A percentile compares a stretch with the other conserved stretches of the same genome.
phyloP scores from a whole-genome alignment of 2,888 invertebrate genomes.

The Peribatodes rhomboidaria region DNA sequence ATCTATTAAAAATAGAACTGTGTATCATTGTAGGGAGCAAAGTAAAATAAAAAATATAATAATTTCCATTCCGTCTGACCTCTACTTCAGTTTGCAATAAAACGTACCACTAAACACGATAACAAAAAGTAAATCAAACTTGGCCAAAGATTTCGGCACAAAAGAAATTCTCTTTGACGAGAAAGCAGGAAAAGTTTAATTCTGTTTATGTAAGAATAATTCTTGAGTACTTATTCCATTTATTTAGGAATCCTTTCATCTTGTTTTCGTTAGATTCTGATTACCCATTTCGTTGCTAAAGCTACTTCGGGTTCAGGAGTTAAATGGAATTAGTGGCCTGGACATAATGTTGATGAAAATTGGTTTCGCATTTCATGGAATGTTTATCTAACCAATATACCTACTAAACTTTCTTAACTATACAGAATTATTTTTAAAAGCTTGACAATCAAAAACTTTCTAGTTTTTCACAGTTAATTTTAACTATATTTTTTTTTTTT shows the following conservation, averaged over 20 bases:
- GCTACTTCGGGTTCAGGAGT: constrained; percentile 19
- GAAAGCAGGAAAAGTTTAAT: constrained; percentile 46
- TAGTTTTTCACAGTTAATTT: not conserved
- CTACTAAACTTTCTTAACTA: too few relatives aligned
- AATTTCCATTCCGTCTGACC: constrained; percentile 16
- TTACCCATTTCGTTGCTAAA: constrained; percentile 28
- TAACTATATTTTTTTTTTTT: too few relatives aligned
- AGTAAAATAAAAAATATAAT: constrained; percentile 10
- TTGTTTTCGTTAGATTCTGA: constrained; percentile 33
- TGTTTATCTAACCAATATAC: not conserved
- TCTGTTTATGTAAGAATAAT: constrained; percentile 46
- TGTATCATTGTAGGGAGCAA: not conserved
- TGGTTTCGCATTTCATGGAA: not conserved
- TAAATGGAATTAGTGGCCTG: not conserved
- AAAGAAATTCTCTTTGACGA: constrained; percentile 46
- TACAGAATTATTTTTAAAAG: not conserved
- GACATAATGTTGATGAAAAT: not conserved
- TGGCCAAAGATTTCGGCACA: constrained; percentile 52
- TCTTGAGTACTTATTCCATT: constrained; percentile 38
- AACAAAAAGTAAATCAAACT: constrained; percentile 62
- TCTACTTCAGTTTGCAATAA: constrained; percentile 38
- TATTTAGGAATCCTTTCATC: constrained; percentile 43
- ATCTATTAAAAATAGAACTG: too few relatives aligned
- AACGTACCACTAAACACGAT: constrained; percentile 52
- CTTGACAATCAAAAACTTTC: not conserved